Base-by-base conservation (phyloP, 2,888 invertebrate species). In the Melangyna quadrimaculata region DNA sequence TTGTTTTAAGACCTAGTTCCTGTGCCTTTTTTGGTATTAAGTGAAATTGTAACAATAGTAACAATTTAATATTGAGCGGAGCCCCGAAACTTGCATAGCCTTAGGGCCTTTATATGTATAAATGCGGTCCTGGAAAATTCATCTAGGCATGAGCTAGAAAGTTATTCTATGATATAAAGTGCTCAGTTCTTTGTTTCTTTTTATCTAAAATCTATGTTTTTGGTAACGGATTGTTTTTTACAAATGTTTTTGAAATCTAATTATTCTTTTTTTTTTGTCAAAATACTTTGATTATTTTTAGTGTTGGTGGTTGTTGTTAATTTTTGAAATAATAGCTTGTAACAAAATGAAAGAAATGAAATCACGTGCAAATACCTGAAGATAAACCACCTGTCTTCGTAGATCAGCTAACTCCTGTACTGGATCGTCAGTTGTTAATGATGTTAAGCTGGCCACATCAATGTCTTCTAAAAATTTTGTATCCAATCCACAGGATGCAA, bases 361-460 rank as follows among this genome's bases (percentile, higher is more conserved):
- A 88, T 90, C 89, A 90, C 91, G 91, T 91, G 91, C 91, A 91
- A 90, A 91, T 92, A 94, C 96, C 94, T 96, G 96, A 91, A 96
- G 93, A 92, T 95, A 96, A 91, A 96, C 93, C 90, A 96, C 95
- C 93, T 97, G 97, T 89, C 96, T 94, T 88, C 95, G 94, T 92
- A 97, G 94, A 93, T 97, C 97, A 45, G 95, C 94, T 92, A 96
- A 93, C 92, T 96, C 96, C 92, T 94, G 94, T 90, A 94, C 93
- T 89, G 94, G 94, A 91, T 94, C 92, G 89, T 93, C 92, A 80
- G 91, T 91, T 65, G 90, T 91, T 59, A 92, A 94, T 90, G 94
- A 93, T 90, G 94, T 93, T 90, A 94, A 92, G 91, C 94, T 93
- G 88, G 90, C 92, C 93, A 92, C 90, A 89, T 90, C 92, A 90